Evolutionary conservation across 2,888 invertebrate species (phyloP).

Genomic region (Pelosia muscerda): DNA sequence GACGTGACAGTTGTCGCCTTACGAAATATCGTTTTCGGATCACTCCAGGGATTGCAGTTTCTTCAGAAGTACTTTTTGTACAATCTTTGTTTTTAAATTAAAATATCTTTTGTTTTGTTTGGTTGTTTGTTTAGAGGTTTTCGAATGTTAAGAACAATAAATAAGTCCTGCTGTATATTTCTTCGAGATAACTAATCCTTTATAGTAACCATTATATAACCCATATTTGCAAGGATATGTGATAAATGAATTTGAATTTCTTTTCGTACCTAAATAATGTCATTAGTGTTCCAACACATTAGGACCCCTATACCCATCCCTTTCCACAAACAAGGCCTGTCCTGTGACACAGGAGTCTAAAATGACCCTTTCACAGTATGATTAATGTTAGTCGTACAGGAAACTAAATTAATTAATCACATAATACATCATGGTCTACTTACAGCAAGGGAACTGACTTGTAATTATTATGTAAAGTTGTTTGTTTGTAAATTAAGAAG

Average conservation of each 20-base stretch:
- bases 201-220: too few relatives aligned
- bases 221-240: too few relatives aligned
- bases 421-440: slow-evolving; percentile 18
- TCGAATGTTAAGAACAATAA: not conserved
- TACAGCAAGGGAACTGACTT: slow-evolving; percentile 10
- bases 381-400: slow-evolving; percentile 19
- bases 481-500: slow-evolving; percentile 11
- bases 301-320: not conserved
- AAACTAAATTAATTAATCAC: slow-evolving; percentile 29
- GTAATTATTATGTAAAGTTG: slow-evolving; percentile 14
- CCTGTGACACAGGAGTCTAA: slow-evolving; percentile 15
- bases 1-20: slow-evolving; percentile 18
- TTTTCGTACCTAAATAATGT: not conserved
- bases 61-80: slow-evolving; percentile 2
- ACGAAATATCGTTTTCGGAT: slow-evolving; percentile 42
- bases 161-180: too few relatives aligned
- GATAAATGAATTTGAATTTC: too few relatives aligned
- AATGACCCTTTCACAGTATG: slow-evolving; percentile 26
- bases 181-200: too few relatives aligned
- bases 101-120: not conserved
- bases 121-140: not conserved
- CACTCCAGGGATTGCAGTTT: slow-evolving; percentile 23
- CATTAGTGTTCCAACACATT: slow-evolving; percentile 19
- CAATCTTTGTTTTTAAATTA: not conserved
- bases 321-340: slow-evolving; percentile 4